These are phyloP conservation scores for Bimastos eiseni DNA, from an alignment of 2,888 invertebrate species.

Conservation along the genomic window DNA sequence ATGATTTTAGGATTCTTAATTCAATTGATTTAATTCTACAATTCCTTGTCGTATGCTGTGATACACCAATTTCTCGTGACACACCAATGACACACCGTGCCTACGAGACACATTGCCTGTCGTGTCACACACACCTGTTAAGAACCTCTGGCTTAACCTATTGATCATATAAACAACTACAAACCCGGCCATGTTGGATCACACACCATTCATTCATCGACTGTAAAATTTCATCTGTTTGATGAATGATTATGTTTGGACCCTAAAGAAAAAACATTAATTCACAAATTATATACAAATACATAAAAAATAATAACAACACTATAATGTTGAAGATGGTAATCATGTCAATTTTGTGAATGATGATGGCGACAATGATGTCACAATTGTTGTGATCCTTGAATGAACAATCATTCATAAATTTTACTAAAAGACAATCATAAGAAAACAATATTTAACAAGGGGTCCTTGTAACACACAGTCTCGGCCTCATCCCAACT, in stretches of 20 bases:
- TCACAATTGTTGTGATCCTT: neutral
- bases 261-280: conserved; percentile 62
- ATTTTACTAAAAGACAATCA: neutral
- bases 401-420: neutral
- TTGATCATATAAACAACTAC: conserved; percentile 24
- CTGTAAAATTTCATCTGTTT: conserved; percentile 73
- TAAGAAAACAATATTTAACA: neutral
- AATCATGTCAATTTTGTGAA: neutral
- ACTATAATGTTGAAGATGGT: neutral
- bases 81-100: too few species aligned
- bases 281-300: neutral
- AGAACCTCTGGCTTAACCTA: too few species aligned
- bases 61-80: too few species aligned
- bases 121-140: too few species aligned
- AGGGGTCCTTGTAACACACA: too few species aligned
- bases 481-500: too few species aligned
- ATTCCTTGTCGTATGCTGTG: too few species aligned
- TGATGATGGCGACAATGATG: conserved; percentile 23
- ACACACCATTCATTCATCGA: conserved; percentile 84
- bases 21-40: too few species aligned
- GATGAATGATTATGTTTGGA: conserved; percentile 78
- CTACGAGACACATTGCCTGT: too few species aligned
- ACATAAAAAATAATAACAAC: neutral
- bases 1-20: too few species aligned
- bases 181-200: conserved; percentile 77